Base-by-base conservation (phyloP, 2,113 vertebrate species). In the Nycticryphes semicollaris region DNA sequence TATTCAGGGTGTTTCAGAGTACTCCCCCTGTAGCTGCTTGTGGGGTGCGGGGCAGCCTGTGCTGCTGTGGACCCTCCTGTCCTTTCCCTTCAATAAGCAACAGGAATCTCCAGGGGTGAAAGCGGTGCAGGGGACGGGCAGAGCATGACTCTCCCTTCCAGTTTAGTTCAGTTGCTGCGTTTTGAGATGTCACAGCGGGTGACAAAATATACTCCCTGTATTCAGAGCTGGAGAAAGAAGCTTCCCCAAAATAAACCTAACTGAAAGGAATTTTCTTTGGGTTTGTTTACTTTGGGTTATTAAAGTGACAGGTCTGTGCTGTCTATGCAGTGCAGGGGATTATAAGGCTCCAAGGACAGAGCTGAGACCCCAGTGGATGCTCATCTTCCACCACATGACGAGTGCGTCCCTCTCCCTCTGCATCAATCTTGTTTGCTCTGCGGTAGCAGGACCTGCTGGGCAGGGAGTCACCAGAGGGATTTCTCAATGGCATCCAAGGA, bases 221-320 rank as follows among this genome's bases (percentile, higher is more conserved):
- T 56, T 60, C 53, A 73, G 74, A 30, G n/a, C 14, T 33, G 73
- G 24, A 68, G 51, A 31, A 60, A 80, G 87, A 43, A 48, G 20
- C 30, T 57, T 81, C 72, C 66, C 73, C 72, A 70, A 74, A 79
- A 81, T 47, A 95, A 96, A 81, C 23, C 53, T 16, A 30, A 70
- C 3, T 2, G 37, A 79, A 75, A 64, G 77, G 35, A 31, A 33
- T 86, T 73, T 62, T 80, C 74, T 77, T 35, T 20, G 19, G 7
- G 6, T 90, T 93, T 96, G 54, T 97, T 97, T 96, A 69, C 69
- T 93, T 13, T 69, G 88, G 73, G 48, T 84, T 84, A 83, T 94
- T 95, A 30, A 87, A 91, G 91, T 64, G 87, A 45, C 73, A 51
- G 16, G 41, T 3, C 79, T 57, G 64, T 90, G 77, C 67, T 72